These are phyloP conservation scores for Amblyornis subalaris DNA, from an alignment of 2,113 vertebrate genomes.

Conservation along the genomic window DNA sequence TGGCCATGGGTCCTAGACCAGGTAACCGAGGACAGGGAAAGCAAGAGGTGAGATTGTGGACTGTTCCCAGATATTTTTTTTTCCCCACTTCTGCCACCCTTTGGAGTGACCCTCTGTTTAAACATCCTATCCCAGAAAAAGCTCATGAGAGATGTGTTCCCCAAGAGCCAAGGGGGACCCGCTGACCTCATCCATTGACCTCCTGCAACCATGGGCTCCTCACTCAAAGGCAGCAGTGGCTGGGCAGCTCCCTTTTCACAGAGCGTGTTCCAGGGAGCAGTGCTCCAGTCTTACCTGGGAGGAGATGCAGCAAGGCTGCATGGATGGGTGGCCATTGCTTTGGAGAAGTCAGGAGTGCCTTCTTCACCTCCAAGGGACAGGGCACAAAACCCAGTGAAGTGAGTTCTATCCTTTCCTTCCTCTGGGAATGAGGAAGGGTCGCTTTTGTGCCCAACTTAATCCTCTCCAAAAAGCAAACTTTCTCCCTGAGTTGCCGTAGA, in stretches of 20 bases:
- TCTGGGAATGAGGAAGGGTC: neutral
- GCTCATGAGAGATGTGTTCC: neutral
- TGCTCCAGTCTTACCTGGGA: neutral
- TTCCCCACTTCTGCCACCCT: neutral
- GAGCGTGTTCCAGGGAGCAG: neutral
- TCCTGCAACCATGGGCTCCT: neutral
- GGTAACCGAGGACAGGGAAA: neutral
- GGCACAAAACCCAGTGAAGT: neutral
- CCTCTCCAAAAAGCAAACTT: neutral
- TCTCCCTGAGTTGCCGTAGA: too few species aligned
- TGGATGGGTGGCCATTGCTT: too few species aligned
- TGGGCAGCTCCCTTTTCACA: neutral
- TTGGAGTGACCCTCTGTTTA: neutral
- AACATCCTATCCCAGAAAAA: neutral
- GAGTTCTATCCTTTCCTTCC: neutral
- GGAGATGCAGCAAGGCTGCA: neutral
- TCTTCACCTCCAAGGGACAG: neutral
- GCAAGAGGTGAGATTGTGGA: neutral
- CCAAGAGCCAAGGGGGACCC: neutral
- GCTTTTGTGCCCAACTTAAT: accelerated
- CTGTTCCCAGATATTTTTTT: neutral
- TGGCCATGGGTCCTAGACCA: neutral
- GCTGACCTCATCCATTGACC: neutral
- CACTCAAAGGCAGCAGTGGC: neutral
- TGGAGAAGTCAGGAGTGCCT: neutral